Base-by-base conservation (phyloP, 2,888 invertebrate genomes). In the Drosophila robusta region DNA sequence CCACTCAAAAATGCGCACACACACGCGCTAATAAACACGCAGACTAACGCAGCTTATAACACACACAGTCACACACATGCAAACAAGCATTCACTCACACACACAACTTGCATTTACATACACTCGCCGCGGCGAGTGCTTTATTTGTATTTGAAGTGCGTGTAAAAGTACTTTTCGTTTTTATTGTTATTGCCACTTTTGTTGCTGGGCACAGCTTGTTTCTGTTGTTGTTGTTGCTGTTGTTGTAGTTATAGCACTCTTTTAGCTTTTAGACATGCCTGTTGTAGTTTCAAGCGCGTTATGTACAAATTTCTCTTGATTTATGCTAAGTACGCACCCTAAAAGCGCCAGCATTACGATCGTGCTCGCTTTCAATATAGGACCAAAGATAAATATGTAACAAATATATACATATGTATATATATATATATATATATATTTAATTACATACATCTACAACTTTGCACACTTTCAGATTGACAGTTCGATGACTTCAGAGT, bases 81-180 rank as follows among this genome's bases (percentile, higher is more conserved):
- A 46, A 41, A 44, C 14, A 42, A 32, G 24, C 14, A 65, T 34
- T 45, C 14, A 46, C 45, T 41, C 14, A 42, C 36, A 24, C 14
- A 65, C 34, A 54, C 51, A 11, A 3, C 9, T 29, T 12, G 44
- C 55, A 44, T 34, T 34, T 44, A 63, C 42, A 49, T 44, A 63
- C 7, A 58, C 18, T 22, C 32, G 26, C 14, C 14, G 16, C 39
- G 46, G 44, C 50, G 69, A 70, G 63, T 66, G 52, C 58, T 67
- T 71, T 70, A 75, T 73, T 75, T 83, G 86, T 78, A 78, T 69
- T 86, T 83, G 79, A 77, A 86, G 84, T 84, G 84, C 84, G 84
- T 84, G 84, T 79, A 82, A 76, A 78, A 74, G 81, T 70, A 72
- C 74, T 72, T 65, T 80, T 56, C 75, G 65, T 63, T 66, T 77